Percentiles rank a stretch among this genome's conserved stretches.
Evolutionary conservation across 2,113 vertebrate genomes (phyloP).

Genomic region (Malaclemys terrapin): DNA sequence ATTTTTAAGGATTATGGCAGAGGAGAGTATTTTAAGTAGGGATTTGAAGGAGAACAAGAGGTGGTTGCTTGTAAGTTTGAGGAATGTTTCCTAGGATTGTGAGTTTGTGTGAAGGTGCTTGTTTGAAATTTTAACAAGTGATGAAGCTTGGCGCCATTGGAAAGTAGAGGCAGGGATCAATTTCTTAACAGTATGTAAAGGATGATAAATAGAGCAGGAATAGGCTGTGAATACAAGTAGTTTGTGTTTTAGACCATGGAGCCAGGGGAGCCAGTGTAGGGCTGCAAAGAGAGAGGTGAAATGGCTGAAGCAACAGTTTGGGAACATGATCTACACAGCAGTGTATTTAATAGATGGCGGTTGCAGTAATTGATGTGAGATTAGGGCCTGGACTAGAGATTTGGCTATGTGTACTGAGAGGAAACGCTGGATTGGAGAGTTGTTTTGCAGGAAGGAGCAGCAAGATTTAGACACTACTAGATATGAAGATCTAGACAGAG

Average conservation of each 20-base stretch:
- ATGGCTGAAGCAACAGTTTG: background rate
- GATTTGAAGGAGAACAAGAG: background rate
- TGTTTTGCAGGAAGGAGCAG: background rate
- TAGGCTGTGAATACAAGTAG: background rate
- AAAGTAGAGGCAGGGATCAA: background rate
- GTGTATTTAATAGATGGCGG: background rate
- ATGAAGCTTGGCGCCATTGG: background rate
- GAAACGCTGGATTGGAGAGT: background rate
- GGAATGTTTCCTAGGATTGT: background rate
- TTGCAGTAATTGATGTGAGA: background rate
- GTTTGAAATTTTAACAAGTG: background rate
- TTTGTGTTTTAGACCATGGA: background rate
- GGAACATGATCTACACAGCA: background rate
- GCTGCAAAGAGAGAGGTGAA: background rate
- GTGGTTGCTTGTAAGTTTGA: no score
- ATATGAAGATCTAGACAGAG: background rate
- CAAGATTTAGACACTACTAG: background rate
- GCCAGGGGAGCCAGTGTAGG: background rate
- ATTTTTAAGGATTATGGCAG: background rate
- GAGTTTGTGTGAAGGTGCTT: background rate
- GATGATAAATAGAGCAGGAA: background rate
- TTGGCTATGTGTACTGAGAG: background rate
- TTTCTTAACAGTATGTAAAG: background rate
- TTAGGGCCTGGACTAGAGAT: background rate
- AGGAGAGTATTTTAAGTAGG: background rate